phyloP scores from a whole-genome alignment of 2,888 invertebrate genomes.

The Cosmia trapezina region DNA sequence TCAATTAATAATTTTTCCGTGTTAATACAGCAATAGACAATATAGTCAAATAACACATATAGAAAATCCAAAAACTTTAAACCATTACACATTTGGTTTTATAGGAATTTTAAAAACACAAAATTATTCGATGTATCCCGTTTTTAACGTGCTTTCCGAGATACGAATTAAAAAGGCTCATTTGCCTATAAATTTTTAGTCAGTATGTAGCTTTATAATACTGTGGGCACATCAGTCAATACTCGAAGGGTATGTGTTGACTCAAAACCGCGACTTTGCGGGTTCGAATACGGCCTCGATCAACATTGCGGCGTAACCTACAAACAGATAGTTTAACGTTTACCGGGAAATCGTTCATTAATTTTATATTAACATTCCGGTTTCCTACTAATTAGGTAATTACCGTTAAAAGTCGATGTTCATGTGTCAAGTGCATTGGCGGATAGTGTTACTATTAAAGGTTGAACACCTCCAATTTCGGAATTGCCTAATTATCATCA shows the following conservation, averaged over 20 bases:
- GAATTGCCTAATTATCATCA: neutral
- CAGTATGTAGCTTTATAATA: neutral
- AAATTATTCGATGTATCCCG: too few species aligned
- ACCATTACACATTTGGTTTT: too few species aligned
- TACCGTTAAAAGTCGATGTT: neutral
- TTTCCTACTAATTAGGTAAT: neutral
- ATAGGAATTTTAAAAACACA: too few species aligned
- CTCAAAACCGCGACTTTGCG: conserved; percentile 30
- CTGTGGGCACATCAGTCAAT: conserved; percentile 22
- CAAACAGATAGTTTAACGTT: conserved; percentile 34
- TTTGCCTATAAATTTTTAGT: too few species aligned
- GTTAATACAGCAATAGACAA: too few species aligned
- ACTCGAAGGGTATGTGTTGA: conserved; percentile 35
- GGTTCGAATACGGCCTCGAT: conserved; percentile 45
- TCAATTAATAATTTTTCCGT: too few species aligned
- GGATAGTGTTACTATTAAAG: neutral
- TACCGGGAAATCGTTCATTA: conserved; percentile 15
- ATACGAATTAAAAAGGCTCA: too few species aligned
- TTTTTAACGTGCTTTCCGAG: too few species aligned
- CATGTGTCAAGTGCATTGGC: neutral
- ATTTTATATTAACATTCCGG: conserved; percentile 10
- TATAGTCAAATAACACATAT: too few species aligned
- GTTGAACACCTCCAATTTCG: neutral
- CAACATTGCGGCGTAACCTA: conserved; percentile 43
- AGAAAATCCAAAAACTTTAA: too few species aligned